These are phyloP conservation scores for Pelecanus crispus DNA, from an alignment of 2,113 vertebrate genomes.

Conservation along the genomic window DNA sequence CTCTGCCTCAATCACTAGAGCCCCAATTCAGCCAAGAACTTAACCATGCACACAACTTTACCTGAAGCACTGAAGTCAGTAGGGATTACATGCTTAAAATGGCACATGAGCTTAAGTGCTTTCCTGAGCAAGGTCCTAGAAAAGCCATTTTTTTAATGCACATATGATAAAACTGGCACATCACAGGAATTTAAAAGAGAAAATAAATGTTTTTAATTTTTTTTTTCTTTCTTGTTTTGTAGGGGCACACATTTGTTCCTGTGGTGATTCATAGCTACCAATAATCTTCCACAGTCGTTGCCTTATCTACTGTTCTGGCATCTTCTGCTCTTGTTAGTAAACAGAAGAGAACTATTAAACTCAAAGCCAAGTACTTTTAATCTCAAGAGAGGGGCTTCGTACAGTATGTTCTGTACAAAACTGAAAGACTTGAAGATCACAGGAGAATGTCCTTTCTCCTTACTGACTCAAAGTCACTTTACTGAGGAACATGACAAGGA, in stretches of 20 bases:
- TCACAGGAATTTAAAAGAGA: not conserved
- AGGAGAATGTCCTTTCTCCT: slow-evolving; percentile 93
- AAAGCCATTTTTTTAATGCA: not conserved
- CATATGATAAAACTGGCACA: not conserved
- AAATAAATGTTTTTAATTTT: not conserved
- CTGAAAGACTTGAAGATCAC: slow-evolving; percentile 93
- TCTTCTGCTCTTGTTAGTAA: slow-evolving; percentile 25
- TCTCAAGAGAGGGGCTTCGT: not conserved
- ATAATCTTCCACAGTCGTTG: not conserved
- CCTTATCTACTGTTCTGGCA: not conserved
- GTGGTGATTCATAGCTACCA: not conserved
- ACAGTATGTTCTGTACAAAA: slow-evolving; percentile 94
- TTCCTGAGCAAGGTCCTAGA: not conserved
- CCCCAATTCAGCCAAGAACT: not conserved
- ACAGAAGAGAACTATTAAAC: slow-evolving; percentile 13
- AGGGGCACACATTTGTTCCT: slow-evolving; percentile 1
- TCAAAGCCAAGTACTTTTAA: not conserved
- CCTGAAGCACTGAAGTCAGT: not conserved
- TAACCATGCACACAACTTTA: not conserved
- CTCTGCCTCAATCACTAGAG: not conserved
- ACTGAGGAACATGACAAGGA: slow-evolving; percentile 78
- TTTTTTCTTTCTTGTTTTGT: not conserved
- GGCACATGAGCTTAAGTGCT: not conserved
- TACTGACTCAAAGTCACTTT: slow-evolving; percentile 72
- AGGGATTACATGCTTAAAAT: not conserved